These are phyloP conservation scores for Pheosia gnoma DNA, from an alignment of 2,888 invertebrate species.

Conservation along the genomic window DNA sequence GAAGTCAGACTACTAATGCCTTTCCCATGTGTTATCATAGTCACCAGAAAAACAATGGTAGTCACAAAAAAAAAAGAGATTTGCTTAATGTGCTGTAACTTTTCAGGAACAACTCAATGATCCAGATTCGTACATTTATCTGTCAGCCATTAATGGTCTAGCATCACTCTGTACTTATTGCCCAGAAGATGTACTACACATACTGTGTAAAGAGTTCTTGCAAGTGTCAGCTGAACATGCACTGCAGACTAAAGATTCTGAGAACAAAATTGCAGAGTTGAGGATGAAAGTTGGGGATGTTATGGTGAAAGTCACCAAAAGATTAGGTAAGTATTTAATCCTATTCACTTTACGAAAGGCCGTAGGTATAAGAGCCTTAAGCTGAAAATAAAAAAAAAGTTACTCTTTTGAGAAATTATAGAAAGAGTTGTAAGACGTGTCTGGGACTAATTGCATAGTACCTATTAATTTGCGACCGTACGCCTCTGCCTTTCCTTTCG, in stretches of 20 bases:
- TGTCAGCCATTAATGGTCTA: constrained; percentile 90
- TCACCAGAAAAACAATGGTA: too few species aligned
- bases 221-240: constrained; percentile 50
- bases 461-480: too few species aligned
- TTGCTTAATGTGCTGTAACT: background rate
- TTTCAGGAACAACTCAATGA: constrained; percentile 89
- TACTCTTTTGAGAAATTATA: too few species aligned
- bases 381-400: too few species aligned
- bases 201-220: constrained; percentile 87
- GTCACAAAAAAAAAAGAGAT: too few species aligned
- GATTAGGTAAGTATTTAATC: constrained; percentile 83
- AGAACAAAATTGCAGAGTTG: constrained; percentile 80
- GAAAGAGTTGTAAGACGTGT: too few species aligned
- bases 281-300: constrained; percentile 93
- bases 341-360: background rate
- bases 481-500: too few species aligned
- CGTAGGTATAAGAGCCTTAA: background rate
- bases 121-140: constrained; percentile 92
- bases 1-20: background rate
- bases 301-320: constrained; percentile 88
- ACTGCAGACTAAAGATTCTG: constrained; percentile 52
- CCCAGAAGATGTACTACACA: constrained; percentile 87
- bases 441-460: too few species aligned
- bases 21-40: too few species aligned
- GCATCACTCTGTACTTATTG: constrained; percentile 86